Percentiles rank a stretch among this genome's conserved stretches.
These are phyloP conservation scores for Abscondita cerata DNA, from an alignment of 2,888 invertebrate species.

Conservation along the genomic window DNA sequence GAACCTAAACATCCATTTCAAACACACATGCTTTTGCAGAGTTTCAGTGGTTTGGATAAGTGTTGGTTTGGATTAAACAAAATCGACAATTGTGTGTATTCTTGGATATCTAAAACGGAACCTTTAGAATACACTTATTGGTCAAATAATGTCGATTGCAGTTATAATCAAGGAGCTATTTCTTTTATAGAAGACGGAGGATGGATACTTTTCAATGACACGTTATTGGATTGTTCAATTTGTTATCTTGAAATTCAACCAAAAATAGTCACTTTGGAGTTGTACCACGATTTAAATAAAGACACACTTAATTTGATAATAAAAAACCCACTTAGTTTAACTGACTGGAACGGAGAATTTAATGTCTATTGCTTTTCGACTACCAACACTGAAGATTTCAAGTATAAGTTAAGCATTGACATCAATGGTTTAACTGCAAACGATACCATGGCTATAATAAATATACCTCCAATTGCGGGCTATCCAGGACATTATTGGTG, in stretches of 20 bases:
- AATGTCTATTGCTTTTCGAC: conserved; percentile 9
- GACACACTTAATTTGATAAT: not conserved
- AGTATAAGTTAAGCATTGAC: not conserved
- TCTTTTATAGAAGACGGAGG: not conserved
- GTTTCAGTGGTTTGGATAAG: not conserved
- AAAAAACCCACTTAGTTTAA: conserved; percentile 2
- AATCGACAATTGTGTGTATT: not conserved
- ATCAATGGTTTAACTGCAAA: not conserved
- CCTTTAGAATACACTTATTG: conserved; percentile 6
- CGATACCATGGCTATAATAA: not conserved
- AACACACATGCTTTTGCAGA: conserved; percentile 1
- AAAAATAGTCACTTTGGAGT: not conserved
- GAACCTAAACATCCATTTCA: conserved; percentile 16
- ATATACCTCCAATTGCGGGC: not conserved
- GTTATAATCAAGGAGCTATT: not conserved
- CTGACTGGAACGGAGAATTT: not conserved
- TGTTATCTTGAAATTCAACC: conserved; percentile 12
- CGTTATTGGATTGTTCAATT: not conserved
- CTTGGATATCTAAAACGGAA: conserved; percentile 3
- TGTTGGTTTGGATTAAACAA: conserved; percentile 18
- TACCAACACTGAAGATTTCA: conserved; percentile 1
- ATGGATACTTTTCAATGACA: conserved; percentile 11
- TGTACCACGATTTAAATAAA: not conserved
- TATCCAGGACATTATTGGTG: conserved; percentile 38
- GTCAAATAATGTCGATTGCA: not conserved